Evolutionary conservation across 2,113 vertebrate species (phyloP), one percentile per base, ranked within the genome.

Genomic region (Raja brachyura): DNA sequence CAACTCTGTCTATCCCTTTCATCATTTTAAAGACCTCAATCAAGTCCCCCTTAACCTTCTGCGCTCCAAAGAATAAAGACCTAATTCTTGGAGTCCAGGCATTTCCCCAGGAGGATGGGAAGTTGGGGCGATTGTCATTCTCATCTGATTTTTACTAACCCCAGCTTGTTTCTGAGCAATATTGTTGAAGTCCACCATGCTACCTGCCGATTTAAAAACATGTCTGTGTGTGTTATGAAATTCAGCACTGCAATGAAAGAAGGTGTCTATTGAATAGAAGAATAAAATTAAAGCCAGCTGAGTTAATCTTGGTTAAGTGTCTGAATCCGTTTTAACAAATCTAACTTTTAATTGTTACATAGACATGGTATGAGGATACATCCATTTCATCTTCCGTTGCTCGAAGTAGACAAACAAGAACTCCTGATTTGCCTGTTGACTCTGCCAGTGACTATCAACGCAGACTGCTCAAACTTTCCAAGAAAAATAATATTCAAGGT

Each of bases 401-500:
- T 39, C 68, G 14, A 88, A n/a, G 11, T 31, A 2, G 13, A 9
- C 59, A 0, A 93, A 74, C 22, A 93, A n/a, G n/a, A 77, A 20
- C 48, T 39, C 11, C 54, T 3, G 39, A 22, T 39, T 10, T 8
- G 48, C 48, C 59, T 9, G 70, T 31, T 22, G 86, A 83, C 7
- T 78, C 0, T 16, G 59, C 11, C 28, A 0, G 20, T 18, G 14
- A 94, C 5, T 85, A 93, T 92, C 93, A 95, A 59, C 78, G 73
- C 83, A 94, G 93, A 75, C 33, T 99, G 79, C 3, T 92, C 68
- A 70, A 93, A 1, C 96, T 97, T 76, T 98, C 97, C 94, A 97
- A 88, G 85, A 94, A 33, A 56, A 95, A 93, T 59, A 96, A 93
- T 56, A 93, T 13, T 75, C 94, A 95, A 96, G 98, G 99, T 99